Percentiles rank a stretch among this genome's conserved stretches.
Evolutionary conservation across 2,113 vertebrate species (phyloP).

Genomic region (Trachemys scripta): DNA sequence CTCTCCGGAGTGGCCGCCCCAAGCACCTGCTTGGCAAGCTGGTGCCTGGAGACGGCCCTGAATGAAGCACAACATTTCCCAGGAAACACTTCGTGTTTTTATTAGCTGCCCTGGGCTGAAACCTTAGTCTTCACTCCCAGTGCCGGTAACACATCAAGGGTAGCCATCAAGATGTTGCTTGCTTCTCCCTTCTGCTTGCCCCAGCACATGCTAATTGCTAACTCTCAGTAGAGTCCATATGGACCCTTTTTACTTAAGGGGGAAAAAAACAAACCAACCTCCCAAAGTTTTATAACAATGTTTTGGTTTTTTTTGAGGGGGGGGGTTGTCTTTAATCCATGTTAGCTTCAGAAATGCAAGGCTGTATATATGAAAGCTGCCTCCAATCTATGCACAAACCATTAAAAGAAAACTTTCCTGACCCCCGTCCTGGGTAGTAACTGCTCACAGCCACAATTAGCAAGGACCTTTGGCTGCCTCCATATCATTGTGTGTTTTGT

Average conservation of each 20-base stretch:
- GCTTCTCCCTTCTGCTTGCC: neutral
- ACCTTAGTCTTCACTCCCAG: conserved; percentile 10
- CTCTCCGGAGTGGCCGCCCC: too few species aligned
- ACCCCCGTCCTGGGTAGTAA: neutral
- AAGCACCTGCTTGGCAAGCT: too few species aligned
- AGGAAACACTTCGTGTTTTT: neutral
- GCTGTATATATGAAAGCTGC: neutral
- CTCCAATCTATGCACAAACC: neutral
- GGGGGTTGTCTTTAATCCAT: neutral
- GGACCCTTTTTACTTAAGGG: neutral
- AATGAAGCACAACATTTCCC: neutral
- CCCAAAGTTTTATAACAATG: neutral
- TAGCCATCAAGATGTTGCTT: conserved; percentile 10
- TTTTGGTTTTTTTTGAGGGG: accelerated
- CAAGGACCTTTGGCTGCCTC: neutral
- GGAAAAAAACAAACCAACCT: neutral
- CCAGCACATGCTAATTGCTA: conserved; percentile 21
- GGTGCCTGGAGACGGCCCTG: too few species aligned
- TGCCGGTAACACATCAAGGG: conserved; percentile 11
- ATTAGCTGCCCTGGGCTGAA: neutral
- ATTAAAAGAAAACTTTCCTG: neutral
- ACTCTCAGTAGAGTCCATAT: conserved; percentile 31
- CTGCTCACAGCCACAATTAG: conserved; percentile 21
- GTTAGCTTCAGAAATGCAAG: conserved; percentile 2
- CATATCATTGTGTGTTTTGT: neutral